Evolutionary conservation across 2,797 vertebrate species (phyloP).

Genomic region (Alauda arvensis): DNA sequence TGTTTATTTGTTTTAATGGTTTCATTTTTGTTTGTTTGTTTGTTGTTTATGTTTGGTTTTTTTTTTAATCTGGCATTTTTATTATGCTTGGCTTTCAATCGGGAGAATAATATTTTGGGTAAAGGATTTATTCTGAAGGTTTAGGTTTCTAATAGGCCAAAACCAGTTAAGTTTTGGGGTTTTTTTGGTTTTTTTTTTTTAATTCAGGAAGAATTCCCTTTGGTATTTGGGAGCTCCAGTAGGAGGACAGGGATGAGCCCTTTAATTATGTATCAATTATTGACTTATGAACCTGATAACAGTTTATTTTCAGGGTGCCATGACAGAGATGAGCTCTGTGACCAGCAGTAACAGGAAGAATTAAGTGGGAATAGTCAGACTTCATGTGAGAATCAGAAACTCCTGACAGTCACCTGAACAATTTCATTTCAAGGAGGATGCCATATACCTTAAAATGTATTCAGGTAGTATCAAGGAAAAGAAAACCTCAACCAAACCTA

Average conservation of each 20-base stretch:
- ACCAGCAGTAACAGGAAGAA: background rate
- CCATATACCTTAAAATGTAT: background rate
- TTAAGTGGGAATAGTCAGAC: background rate
- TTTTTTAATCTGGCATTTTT: background rate
- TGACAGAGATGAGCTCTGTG: background rate
- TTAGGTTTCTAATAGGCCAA: background rate
- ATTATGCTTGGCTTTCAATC: background rate
- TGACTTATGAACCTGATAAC: background rate
- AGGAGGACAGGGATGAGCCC: background rate
- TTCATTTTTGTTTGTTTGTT: background rate
- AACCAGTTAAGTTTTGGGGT: background rate
- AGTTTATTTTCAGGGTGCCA: background rate
- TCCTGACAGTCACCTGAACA: background rate
- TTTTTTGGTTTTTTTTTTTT: background rate
- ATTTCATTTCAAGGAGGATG: background rate
- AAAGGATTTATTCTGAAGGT: background rate
- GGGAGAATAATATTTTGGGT: background rate
- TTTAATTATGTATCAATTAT: background rate
- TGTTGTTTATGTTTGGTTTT: background rate
- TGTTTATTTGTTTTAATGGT: background rate
- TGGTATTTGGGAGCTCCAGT: background rate
- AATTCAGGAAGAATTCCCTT: background rate
- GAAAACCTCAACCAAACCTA: background rate
- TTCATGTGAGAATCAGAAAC: background rate
- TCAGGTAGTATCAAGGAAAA: background rate